phyloP scores from a whole-genome alignment of 2,888 invertebrate species.

The Drosophila tripunctata region DNA sequence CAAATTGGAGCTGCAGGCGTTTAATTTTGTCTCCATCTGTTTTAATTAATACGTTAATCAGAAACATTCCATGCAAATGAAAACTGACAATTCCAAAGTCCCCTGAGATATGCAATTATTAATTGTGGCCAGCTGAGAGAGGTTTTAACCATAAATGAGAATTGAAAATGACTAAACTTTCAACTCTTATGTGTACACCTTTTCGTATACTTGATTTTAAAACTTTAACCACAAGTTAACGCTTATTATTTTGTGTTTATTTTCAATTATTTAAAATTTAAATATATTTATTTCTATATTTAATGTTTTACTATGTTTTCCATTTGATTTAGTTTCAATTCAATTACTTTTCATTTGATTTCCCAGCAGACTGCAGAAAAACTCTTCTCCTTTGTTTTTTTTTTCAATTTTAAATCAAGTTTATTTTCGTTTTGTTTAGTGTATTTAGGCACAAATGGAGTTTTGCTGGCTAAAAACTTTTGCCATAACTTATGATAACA shows the following conservation, averaged over 20 bases:
- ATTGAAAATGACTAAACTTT: not conserved
- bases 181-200: not conserved
- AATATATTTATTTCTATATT: not conserved
- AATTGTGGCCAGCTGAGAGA: not conserved
- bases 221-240: not conserved
- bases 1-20: not conserved
- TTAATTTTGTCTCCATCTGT: slow-evolving; percentile 7
- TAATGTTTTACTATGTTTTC: not conserved
- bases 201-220: not conserved
- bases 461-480: slow-evolving; percentile 57
- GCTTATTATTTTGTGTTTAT: not conserved
- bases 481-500: slow-evolving; percentile 77
- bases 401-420: not conserved
- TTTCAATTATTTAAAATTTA: not conserved
- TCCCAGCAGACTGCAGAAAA: slow-evolving; percentile 6
- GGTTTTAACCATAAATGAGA: not conserved
- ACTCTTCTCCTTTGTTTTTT: not conserved
- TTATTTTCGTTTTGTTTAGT: slow-evolving; percentile 41
- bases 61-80: slow-evolving; percentile 18
- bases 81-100: slow-evolving; percentile 16
- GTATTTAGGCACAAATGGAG: slow-evolving; percentile 37
- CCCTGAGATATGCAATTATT: slow-evolving; percentile 30
- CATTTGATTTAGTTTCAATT: not conserved
- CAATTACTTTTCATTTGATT: slow-evolving; percentile 6
- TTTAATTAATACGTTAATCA: slow-evolving; percentile 40